Evolutionary conservation across 2,888 invertebrate genomes (phyloP), one percentile per base, ranked within the genome.

Genomic region (Chrysotoxum bicinctum): DNA sequence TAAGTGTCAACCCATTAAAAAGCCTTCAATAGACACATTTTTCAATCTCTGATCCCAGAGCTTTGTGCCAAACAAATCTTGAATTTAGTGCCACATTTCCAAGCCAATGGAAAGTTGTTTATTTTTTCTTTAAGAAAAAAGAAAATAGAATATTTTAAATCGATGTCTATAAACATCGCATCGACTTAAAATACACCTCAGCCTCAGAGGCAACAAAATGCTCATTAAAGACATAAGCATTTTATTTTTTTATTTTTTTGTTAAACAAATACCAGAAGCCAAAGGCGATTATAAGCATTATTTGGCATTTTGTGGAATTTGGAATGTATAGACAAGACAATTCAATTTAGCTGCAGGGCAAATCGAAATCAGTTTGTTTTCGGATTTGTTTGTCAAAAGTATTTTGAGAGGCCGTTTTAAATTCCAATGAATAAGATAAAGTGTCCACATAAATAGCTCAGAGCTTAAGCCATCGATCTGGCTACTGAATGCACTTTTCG

Each of bases 271-370:
- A 75, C 69, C 79, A 84, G 75, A 75, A 79, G 84, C 68, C 50
- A 56, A 45, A 56, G 60, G 66, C 84, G 84, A 84, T 84, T 84
- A 79, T 32, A 58, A 58, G 19, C 62, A 84, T 84, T 79, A 75
- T 84, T 75, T 52, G 52, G 54, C 50, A 48, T 50, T 66, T 50
- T 66, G 66, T 37, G 16, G 64, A 45, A 19, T 45, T 66, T 48
- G 48, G 48, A 66, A 66, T 66, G 78, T 79, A 45, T 12, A 45
- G 16, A 26, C 26, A 16, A 16, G 75, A 79, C 79, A 70, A 60
- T 84, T 84, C 79, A 84, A 72, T 84, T 84, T 72, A 32, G 68
- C 79, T 84, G 56, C 68, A 26, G 45, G 84, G 66, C 37, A 50
- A 66, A 66, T 50, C 35, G 4, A 21, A 66, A 35, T 48, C 7